Conservation (phyloP, 1,140 invertebrate species). For the Drosophila yakuba region DNA sequence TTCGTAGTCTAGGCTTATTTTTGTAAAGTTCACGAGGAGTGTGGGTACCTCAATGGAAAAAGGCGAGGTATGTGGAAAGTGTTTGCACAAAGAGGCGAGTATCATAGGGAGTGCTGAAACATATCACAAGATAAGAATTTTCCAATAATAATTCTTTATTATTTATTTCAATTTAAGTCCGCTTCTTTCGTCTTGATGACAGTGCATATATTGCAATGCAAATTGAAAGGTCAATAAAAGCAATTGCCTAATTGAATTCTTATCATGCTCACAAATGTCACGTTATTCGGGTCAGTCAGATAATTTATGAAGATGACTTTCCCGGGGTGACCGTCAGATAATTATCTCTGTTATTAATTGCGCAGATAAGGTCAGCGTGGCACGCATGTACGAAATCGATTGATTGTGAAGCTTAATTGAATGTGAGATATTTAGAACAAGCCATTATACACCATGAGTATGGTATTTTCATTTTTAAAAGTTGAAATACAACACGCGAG, state of each 20-base stretch:
- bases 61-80: conserved; percentile 4
- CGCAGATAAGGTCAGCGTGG: conserved; percentile 1
- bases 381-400: neutral
- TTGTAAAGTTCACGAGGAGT: conserved; percentile 18
- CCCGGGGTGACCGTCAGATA: neutral
- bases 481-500: no score
- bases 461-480: no score
- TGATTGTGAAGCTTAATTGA: neutral
- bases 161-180: neutral
- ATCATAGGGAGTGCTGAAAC: neutral
- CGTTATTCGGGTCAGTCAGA: conserved; percentile 15
- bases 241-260: conserved; percentile 37
- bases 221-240: conserved; percentile 6
- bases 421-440: neutral
- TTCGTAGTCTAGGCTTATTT: conserved; percentile 32
- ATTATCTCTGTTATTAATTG: conserved; percentile 19
- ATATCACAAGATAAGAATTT: neutral
- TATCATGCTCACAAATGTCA: conserved; percentile 18
- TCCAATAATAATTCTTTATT: neutral
- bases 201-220: neutral
- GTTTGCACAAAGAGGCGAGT: neutral
- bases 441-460: no score
- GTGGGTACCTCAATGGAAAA: conserved; percentile 22
- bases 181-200: no score
- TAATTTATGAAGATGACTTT: conserved; percentile 23